Base-by-base conservation (phyloP, 1,140 invertebrate genomes). In the Bombus vancouverensis region DNA sequence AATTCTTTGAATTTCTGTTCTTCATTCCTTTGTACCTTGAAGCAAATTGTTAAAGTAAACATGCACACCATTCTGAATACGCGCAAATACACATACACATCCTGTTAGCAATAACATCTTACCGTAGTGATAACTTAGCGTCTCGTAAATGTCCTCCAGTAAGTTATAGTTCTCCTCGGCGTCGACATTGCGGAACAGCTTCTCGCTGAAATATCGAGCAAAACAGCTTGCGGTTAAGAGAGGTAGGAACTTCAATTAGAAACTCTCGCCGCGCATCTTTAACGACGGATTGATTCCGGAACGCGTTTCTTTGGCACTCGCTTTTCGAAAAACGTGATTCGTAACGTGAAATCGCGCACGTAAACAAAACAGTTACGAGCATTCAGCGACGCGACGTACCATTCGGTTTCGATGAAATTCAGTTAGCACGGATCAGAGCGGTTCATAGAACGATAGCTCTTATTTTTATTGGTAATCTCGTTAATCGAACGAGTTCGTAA, bases 91-190 rank as follows among this genome's bases (percentile, higher is more conserved):
- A n/a, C 28, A 37, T 3, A 34, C 8, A 34, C 1, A 28, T 73
- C 5, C 32, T 53, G n/a, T 59, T 39, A 71, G 44, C 37, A 83
- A 53, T 68, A 34, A 73, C 71, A 75, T 89, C 94, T 93, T 93
- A 95, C 95, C 94, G 83, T 88, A 94, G 86, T 94, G 91, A 73
- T 94, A 92, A 85, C 94, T 94, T 10, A 95, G 86, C 10, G 94
- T 94, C 89, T 95, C 95, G 79, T 95, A 95, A 90, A 95, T 94
- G 77, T 95, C 94, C 81, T 95, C 93, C 59, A 95, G 90, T 47
- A 95, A 90, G 89, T 94, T 95, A 83, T 95, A 95, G 75, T 95
- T 95, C 79, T 94, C 94, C 73, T 95, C 93, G 32, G 88, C 87
- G n/a, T 92, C 93, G 75, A 93, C 88, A 72, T 94, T 94, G 87